Evolutionary conservation across 2,797 vertebrate species (phyloP), one percentile per base, ranked within the genome.

Genomic region (Pitangus sulphuratus): DNA sequence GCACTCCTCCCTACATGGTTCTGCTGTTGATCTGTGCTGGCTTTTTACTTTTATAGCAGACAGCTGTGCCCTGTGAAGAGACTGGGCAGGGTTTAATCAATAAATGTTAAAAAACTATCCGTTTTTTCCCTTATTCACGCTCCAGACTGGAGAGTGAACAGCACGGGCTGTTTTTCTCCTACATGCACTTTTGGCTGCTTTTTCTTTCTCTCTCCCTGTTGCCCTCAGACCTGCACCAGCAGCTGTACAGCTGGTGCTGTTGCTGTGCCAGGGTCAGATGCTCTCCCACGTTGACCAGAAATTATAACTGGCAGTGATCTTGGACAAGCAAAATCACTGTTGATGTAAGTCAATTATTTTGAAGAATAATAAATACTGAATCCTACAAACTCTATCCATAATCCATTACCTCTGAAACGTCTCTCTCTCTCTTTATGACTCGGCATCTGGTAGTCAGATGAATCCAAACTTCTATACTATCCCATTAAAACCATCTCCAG

Each of bases 371-470:
- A 68, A 88, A 58, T 56, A 86, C 25, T 18, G 44, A 88, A 54
- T 58, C 62, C 80, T 76, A 79, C 25, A 62, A 65, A 69, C 20
- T 78, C 58, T 45, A 40, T 77, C 88, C 57, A 61, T 85, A 83
- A 89, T 71, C 93, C 87, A 87, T 70, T 94, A 82, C 77, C 40
- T 84, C 80, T 47, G 56, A 91, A 92, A 69, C 11, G 21, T 56
- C 44, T 51, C 35, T 39, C 30, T 45, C 18, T 56, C 47, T 76
- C 48, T 93, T 84, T 93, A 88, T 93, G 96, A 95, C 85, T 90
- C 85, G 84, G 93, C 94, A 70, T 82, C 91, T 95, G 77, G 81
- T 87, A 91, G 77, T 24, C 40, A 76, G 64, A 21, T 68, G 90
- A 82, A 91, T 80, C 77, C 86, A 90, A 90, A 90, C 53, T 87